Conservation (phyloP, 2,888 invertebrate species). For the Cactoblastis cactorum region DNA sequence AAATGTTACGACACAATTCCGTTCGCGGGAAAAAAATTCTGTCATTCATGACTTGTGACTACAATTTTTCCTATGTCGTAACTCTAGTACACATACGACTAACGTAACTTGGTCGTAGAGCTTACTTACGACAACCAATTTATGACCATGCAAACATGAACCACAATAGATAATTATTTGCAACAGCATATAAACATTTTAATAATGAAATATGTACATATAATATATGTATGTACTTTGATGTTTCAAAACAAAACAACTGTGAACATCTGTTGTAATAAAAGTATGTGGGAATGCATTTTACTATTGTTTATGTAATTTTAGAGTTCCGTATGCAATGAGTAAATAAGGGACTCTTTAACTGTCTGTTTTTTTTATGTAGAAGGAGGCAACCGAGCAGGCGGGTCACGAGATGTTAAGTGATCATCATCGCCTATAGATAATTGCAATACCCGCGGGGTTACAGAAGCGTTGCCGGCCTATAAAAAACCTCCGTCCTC, state of each 20-base stretch:
- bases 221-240: not conserved
- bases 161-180: constrained; percentile 1
- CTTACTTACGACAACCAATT: not conserved
- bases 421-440: too few relatives aligned
- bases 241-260: not conserved
- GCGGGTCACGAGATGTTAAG: too few relatives aligned
- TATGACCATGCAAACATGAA: not conserved
- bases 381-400: too few relatives aligned
- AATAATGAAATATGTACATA: not conserved
- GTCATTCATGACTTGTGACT: not conserved
- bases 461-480: too few relatives aligned
- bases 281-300: not conserved
- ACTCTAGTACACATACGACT: not conserved
- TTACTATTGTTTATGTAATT: too few relatives aligned
- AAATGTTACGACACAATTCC: not conserved
- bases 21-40: not conserved
- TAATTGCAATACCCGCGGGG: too few relatives aligned
- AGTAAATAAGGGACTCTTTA: too few relatives aligned
- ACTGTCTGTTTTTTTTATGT: too few relatives aligned
- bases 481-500: too few relatives aligned
- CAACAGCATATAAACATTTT: not conserved
- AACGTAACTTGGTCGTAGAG: not conserved
- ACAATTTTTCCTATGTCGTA: constrained; percentile 1
- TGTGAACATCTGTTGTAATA: not conserved
- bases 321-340: too few relatives aligned